Evolutionary conservation across 2,113 vertebrate species (phyloP), one percentile per base, ranked within the genome.

Genomic region (Trochalopteron elliotii): DNA sequence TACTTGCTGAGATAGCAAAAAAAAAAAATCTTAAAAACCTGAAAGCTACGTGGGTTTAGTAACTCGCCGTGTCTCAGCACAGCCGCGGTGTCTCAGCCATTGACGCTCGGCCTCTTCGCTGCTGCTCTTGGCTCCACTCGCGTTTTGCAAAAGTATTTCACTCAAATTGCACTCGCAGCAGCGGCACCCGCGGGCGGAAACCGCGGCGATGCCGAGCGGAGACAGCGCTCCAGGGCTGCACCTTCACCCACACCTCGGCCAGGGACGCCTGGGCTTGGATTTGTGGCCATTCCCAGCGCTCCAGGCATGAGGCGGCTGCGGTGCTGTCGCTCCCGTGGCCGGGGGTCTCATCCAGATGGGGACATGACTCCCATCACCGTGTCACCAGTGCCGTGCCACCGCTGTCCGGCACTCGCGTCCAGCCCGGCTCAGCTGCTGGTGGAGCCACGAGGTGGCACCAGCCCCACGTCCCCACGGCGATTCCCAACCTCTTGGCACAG

Each of bases 371-470:
- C 12, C 31, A 20, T 15, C 39, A 4, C 33, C 3, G 23, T n/a
- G n/a, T 5, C 76, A 6, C 24, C 2, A 0, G 3, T 2, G 0
- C 40, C 2, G 0, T 15, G 27, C 7, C 88, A 7, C 22, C 3
- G 0, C 21, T 12, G 82, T 10, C 47, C 11, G 5, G 39, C 39
- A 1, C 42, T 4, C 25, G 2, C 12, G 6, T 0, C 81, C 81
- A 0, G 18, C 33, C 9, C 1, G 5, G 49, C 83, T n/a, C 40
- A 0, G 71, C 65, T 6, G 40, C 49, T 0, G 8, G 2, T 0
- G 3, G 24, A 70, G 57, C 95, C 95, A 93, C 96, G 81, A 95
- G 93, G 92, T 95, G 95, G 92, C 95, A 96, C 84, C 92, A 93
- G 77, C 61, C 90, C 74, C 30, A 7, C 53, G 45, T 87, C 86